phyloP scores from a whole-genome alignment of 2,888 invertebrate genomes.

The Tetrapedia diversipes region DNA sequence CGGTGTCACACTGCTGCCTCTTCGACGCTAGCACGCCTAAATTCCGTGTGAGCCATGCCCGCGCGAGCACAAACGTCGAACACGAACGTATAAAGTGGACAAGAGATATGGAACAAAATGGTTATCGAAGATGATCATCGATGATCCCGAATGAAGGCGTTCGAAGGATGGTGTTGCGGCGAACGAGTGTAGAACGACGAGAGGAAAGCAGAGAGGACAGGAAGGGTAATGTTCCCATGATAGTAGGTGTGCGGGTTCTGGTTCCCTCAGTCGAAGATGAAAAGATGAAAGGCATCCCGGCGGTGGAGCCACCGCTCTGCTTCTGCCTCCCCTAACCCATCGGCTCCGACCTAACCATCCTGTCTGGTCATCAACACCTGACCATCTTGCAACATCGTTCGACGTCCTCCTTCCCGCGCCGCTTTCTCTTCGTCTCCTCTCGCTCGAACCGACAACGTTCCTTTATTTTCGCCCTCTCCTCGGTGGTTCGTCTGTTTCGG shows the following conservation, averaged over 20 bases:
- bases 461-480: background rate
- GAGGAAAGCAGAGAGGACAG: slow-evolving; percentile 15
- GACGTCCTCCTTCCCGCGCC: slow-evolving; percentile 24
- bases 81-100: background rate
- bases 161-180: slow-evolving; percentile 32
- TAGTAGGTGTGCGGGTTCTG: slow-evolving; percentile 59
- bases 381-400: slow-evolving; percentile 61
- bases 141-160: slow-evolving; percentile 44
- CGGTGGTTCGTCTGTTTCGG: no score
- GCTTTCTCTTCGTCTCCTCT: background rate
- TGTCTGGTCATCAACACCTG: slow-evolving; percentile 76
- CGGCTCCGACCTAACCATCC: slow-evolving; percentile 57
- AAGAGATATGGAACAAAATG: slow-evolving; percentile 37
- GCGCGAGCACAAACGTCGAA: background rate
- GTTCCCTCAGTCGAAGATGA: slow-evolving; percentile 73
- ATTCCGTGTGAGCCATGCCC: no score
- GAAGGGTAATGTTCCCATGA: slow-evolving; percentile 52
- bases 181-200: slow-evolving; percentile 1
- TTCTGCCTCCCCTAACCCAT: slow-evolving; percentile 51
- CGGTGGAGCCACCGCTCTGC: slow-evolving; percentile 74
- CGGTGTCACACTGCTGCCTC: no score
- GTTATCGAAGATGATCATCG: slow-evolving; percentile 58
- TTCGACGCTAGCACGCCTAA: no score
- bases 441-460: background rate
- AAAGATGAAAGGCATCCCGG: slow-evolving; percentile 81